Evolutionary conservation across 2,113 vertebrate species (phyloP), one percentile per base, ranked within the genome.

Genomic region (Leptosomus discolor): DNA sequence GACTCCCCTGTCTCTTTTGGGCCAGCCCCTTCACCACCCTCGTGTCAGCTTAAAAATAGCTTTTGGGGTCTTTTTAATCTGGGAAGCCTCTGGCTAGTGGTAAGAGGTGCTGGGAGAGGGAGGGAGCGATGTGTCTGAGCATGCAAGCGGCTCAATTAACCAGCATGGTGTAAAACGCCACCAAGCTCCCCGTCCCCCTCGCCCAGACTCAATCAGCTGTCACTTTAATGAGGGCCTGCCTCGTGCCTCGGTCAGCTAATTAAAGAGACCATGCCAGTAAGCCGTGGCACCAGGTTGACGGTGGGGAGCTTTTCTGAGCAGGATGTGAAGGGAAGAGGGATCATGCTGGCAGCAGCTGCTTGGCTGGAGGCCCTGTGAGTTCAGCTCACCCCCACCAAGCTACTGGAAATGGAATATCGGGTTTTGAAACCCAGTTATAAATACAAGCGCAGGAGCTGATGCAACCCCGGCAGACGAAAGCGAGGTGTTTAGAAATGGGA

Each of bases 281-380:
- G 93, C 90, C 1, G 1, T 96, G 97, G 97, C 97, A 98, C 97
- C 97, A 82, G 91, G 92, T 78, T 97, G 97, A 70, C 73, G 51
- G 96, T 97, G 74, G 79, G 88, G 85, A 97, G 95, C 95, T 98
- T 98, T 98, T 97, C 97, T 87, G 97, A 97, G 94, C 96, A 97
- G 97, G 96, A 97, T 97, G 96, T 95, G 88, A 93, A 90, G 95
- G 90, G 80, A 89, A 96, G 91, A 93, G 91, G 92, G 96, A 97
- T 97, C 97, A 98, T 3, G n/a, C 90, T 92, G 94, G 96, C 96
- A 97, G 97, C 97, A 98, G 97, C 97, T 98, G 97, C 97, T 97
- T 98, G 97, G 97, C 97, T 24, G 61, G 91, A 91, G 92, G 94
- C 97, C 97, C 94, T 80, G 95, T 45, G 74, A 68, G 6, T 94